Evolutionary conservation across 2,113 vertebrate species (phyloP).

Genomic region (Dromaius novaehollandiae): DNA sequence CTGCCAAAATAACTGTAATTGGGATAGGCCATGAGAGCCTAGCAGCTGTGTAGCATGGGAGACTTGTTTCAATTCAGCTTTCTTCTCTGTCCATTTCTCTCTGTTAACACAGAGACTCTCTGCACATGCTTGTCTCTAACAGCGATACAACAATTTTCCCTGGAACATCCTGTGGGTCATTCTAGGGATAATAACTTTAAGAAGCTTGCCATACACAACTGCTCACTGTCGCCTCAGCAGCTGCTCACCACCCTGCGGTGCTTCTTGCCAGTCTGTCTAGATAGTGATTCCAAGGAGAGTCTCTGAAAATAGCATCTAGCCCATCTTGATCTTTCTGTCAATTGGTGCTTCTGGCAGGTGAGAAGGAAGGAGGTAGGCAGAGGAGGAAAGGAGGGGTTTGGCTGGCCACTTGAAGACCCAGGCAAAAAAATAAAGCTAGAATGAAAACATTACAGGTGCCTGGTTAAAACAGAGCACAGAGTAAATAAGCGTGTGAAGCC

Average conservation of each 20-base stretch:
- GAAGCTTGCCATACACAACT: accelerated
- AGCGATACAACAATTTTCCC: not conserved
- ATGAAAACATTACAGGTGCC: not conserved
- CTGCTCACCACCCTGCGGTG: not conserved
- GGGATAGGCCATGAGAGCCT: not conserved
- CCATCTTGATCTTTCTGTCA: slow-evolving; percentile 4
- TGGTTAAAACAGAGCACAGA: not conserved
- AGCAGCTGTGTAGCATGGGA: not conserved
- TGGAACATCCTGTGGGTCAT: not conserved
- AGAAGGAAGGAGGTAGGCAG: slow-evolving; percentile 26
- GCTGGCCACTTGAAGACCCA: not conserved
- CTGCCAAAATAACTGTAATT: accelerated
- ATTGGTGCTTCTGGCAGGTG: not conserved
- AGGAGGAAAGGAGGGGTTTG: slow-evolving; percentile 6
- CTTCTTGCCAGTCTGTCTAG: not conserved
- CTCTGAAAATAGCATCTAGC: not conserved
- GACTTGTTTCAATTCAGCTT: not conserved
- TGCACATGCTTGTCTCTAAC: slow-evolving; percentile 11
- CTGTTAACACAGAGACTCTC: slow-evolving; percentile 27
- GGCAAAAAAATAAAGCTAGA: not conserved
- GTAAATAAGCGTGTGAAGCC: not conserved
- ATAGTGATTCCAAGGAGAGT: not conserved
- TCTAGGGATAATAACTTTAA: not conserved
- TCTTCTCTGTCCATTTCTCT: slow-evolving; percentile 42
- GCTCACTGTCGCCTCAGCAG: not conserved